Evolutionary conservation across 2,888 invertebrate species (phyloP), one percentile per base, ranked within the genome.

Genomic region (Coelinius sp.): DNA sequence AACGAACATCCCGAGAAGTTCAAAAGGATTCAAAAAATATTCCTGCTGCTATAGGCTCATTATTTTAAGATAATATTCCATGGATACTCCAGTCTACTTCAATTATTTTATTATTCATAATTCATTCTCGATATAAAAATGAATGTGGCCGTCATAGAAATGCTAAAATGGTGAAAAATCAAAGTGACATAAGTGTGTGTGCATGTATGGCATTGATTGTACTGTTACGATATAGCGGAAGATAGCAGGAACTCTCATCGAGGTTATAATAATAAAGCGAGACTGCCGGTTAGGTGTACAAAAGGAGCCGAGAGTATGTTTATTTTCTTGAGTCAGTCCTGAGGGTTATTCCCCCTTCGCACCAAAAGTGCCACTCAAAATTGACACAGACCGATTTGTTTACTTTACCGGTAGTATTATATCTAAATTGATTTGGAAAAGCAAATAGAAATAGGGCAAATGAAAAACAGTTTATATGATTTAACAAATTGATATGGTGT

Each of bases 281-380:
- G 7, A 59, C 31, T 59, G 31, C 25, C 25, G 76, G 78, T 76
- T 75, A 74, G 64, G 70, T 67, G 76, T 78, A 80, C 70, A 80
- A 78, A 77, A 38, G 65, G 46, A 59, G 78, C 77, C 72, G 75
- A 74, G 74, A 76, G 76, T 85, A 82, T 56, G 59, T 84, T 83
- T 85, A 82, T 84, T 78, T 85, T 84, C 84, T 78, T 79, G 80
- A 79, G 27, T 53, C n/a, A 25, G n/a, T 25, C 75, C 74, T 76
- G 81, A 80, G 76, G 78, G 78, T 77, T 74, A 74, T 59, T 70
- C 71, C 71, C 69, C 66, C 27, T 72, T 59, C 59, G 67, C 64
- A 67, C 65, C 20, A 20, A n/a, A n/a, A 59, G 59, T 59, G 59
- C 35, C 59, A 31, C 31, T 20, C 10, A 8, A 31, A 59, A 70